Evolutionary conservation across 2,888 invertebrate genomes (phyloP).

Genomic region (Bibio marci): DNA sequence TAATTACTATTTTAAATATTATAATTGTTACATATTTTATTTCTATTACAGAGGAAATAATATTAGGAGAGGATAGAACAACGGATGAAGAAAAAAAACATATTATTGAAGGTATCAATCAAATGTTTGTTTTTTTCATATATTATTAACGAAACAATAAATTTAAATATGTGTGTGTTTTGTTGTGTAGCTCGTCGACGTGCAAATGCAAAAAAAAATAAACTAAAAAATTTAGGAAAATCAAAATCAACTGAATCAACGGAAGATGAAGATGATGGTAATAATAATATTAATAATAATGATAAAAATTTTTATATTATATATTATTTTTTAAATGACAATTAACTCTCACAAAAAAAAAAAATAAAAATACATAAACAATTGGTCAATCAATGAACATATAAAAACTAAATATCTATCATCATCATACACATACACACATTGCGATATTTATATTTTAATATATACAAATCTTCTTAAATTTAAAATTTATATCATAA

Average conservation of each 20-base stretch:
- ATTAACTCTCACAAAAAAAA: no score
- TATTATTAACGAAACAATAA: neutral
- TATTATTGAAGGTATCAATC: slow-evolving; percentile 80
- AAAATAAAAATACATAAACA: no score
- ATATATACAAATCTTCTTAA: no score
- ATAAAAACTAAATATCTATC: no score
- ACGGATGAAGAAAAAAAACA: slow-evolving; percentile 99
- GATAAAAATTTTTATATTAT: slow-evolving; percentile 1
- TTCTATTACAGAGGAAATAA: slow-evolving; percentile 98
- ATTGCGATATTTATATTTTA: no score
- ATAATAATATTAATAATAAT: slow-evolving; percentile 43
- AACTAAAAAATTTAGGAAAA: slow-evolving; percentile 85
- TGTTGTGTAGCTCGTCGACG: slow-evolving; percentile 55
- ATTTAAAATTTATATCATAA: no score
- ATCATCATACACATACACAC: no score
- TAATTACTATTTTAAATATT: no score
- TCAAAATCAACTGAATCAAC: slow-evolving; percentile 94
- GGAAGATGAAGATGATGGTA: slow-evolving; percentile 91
- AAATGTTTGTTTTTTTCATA: neutral
- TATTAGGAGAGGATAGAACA: slow-evolving; percentile 97
- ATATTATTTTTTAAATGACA: slow-evolving; percentile 4
- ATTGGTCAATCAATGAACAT: no score
- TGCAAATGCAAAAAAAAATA: slow-evolving; percentile 86
- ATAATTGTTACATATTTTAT: no score
- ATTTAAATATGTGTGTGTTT: neutral